Base-by-base conservation (phyloP, 2,888 invertebrate species). In the Uropetala carovei region DNA sequence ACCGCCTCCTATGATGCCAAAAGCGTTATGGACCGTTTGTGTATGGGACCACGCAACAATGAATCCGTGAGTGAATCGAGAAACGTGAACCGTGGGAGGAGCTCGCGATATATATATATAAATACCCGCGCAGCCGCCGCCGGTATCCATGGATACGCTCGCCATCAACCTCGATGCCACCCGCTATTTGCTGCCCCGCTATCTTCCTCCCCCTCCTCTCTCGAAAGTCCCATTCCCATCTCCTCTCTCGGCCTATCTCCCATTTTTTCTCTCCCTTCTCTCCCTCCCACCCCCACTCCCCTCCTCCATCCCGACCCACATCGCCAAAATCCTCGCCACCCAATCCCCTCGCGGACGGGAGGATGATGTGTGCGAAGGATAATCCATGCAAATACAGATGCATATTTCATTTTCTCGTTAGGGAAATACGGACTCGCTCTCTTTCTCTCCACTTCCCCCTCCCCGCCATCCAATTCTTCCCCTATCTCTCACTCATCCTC, bases 351-450 rank as follows among this genome's bases (percentile, higher is more conserved):
- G 13, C 18, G 30, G 13, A 11, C 13, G 11, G 30, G 18, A 27
- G 10, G 0, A n/a, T n/a, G 10, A 30, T 5, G 56, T 84, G 75
- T 75, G 22, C 75, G 13, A 4, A 27, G 75, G 75, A 75, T 75
- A 75, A 75, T 75, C 75, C 75, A 75, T 75, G 75, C 75, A 75
- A 75, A 75, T 75, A 75, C 75, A 75, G 75, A 75, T 75, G 75
- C 75, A 75, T 75, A 75, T 75, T 75, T 75, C 75, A 75, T 75
- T 75, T 75, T 75, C 75, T 75, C 75, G 75, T 75, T 75, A 75
- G 75, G 75, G 27, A 75, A 75, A 75, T 75, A 64, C 64, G 64
- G 75, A 22, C 75, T 84, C n/a, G 58, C 86, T 9, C 30, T 57
- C 10, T 82, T 14, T 43, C 82, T 82, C 82, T 30, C 43, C 82